phyloP scores from a whole-genome alignment of 2,888 invertebrate genomes.

The Dryomyza anilis region DNA sequence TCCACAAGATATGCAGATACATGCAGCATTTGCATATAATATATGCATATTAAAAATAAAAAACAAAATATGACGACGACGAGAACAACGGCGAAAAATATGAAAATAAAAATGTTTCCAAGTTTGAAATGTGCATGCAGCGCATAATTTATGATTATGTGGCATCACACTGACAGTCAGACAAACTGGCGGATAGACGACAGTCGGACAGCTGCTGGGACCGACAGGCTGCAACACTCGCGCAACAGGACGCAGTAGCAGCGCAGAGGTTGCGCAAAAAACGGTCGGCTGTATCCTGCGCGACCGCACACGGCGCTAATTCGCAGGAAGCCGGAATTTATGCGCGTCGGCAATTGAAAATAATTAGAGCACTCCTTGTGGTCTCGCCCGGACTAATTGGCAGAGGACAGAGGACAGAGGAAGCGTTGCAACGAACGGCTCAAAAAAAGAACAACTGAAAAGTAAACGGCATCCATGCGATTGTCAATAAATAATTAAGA shows the following conservation, averaged over 20 bases:
- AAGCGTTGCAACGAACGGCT: not conserved
- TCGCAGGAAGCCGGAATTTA: not conserved
- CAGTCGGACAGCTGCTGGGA: not conserved
- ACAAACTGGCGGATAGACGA: slow-evolving; percentile 16
- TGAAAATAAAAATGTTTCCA: slow-evolving; percentile 34
- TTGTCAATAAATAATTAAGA: slow-evolving; percentile 49
- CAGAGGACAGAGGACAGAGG: not conserved
- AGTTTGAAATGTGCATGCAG: slow-evolving; percentile 46
- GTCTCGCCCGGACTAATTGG: not conserved
- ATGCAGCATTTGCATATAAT: not conserved
- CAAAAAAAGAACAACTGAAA: not conserved
- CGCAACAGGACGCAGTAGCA: not conserved
- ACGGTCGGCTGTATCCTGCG: not conserved
- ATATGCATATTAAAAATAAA: not conserved
- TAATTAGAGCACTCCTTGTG: slow-evolving; percentile 29
- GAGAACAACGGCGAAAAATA: slow-evolving; percentile 19
- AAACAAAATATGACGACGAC: slow-evolving; percentile 7
- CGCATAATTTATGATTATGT: slow-evolving; percentile 52
- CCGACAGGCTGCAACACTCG: not conserved
- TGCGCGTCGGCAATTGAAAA: slow-evolving; percentile 22
- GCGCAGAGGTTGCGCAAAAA: not conserved
- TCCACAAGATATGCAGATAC: slow-evolving; percentile 15
- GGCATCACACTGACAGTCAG: slow-evolving; percentile 30
- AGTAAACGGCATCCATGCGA: no score
- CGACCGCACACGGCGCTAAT: not conserved